Evolutionary conservation across 1,140 invertebrate genomes (phyloP), one percentile per base, ranked within the genome.

Genomic region (Diorhabda carinulata): DNA sequence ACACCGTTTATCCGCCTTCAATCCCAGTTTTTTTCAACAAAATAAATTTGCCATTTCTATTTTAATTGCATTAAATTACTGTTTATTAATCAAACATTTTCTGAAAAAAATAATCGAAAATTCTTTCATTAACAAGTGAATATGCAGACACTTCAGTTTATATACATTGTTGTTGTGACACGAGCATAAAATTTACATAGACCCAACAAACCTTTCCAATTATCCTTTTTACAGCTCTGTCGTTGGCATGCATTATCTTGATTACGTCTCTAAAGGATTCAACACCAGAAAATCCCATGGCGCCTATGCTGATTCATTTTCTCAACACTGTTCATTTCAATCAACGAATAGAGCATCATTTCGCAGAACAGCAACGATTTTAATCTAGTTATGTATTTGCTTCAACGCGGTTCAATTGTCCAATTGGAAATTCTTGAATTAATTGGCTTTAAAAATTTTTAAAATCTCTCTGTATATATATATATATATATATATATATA

Each of bases 171-270:
- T n/a, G 47, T 52, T 52, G 4, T 8, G 47, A 52, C 47, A 52
- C 47, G 47, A 52, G 25, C 59, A 61, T 61, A 61, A 61, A 61
- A 61, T 61, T 43, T 61, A 61, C 59, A 61, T 61, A 61, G 59
- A 61, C 5, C 25, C 42, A 41, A 61, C 59, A 61, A 61, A 61
- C 59, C 59, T 61, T 61, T 61, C 42, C 59, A 61, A 61, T 61
- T 61, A 61, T 61, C 59, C 59, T 43, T 61, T 52, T 61, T 61
- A 61, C 25, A 61, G 59, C 59, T 61, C 59, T 8, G 25, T 43
- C 59, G 59, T 61, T 61, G 59, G 59, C 59, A 61, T 61, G 25
- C 59, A 61, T 61, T 61, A 61, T 61, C 59, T 9, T 40, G 59
- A 61, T 61, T 61, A 43, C 59, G 42, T 41, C 25, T 61, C 59